phyloP scores from a whole-genome alignment of 2,113 vertebrate genomes.

The Phyllostomus hastatus region DNA sequence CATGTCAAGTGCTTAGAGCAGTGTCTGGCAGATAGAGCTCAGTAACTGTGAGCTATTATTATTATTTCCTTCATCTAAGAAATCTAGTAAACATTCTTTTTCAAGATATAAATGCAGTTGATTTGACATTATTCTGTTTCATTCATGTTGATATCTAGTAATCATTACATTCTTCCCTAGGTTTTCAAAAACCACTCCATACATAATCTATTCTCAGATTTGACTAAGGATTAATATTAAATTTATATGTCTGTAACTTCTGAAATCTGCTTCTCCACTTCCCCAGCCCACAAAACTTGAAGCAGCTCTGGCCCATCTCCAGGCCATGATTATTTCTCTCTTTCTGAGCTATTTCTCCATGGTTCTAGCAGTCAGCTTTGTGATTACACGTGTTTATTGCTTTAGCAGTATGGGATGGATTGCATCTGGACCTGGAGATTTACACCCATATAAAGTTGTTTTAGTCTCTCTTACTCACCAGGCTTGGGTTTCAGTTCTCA shows the following conservation, averaged over 20 bases:
- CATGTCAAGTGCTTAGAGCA: neutral
- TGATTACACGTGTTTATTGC: neutral
- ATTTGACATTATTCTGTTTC: neutral
- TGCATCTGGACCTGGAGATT: neutral
- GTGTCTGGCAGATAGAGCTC: neutral
- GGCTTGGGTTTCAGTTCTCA: slow-evolving; percentile 60
- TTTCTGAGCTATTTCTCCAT: neutral
- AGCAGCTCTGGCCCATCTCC: neutral
- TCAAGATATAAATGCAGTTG: neutral
- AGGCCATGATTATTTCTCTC: neutral
- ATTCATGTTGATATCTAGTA: slow-evolving; percentile 24
- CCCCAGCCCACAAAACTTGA: neutral
- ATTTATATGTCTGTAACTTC: slow-evolving; percentile 3
- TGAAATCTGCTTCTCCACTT: neutral
- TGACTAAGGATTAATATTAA: neutral
- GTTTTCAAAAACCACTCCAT: slow-evolving; percentile 27
- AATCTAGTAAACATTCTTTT: neutral
- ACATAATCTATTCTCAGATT: neutral
- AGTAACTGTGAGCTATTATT: neutral
- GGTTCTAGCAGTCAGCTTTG: neutral
- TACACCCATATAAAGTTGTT: neutral
- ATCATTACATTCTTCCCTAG: neutral
- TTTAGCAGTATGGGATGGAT: neutral
- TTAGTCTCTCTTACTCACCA: slow-evolving; percentile 10
- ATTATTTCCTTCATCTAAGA: neutral